Percentiles rank a stretch among this genome's conserved stretches.
Evolutionary conservation across 2,113 vertebrate species (phyloP).

Genomic region (Lasiurus borealis): DNA sequence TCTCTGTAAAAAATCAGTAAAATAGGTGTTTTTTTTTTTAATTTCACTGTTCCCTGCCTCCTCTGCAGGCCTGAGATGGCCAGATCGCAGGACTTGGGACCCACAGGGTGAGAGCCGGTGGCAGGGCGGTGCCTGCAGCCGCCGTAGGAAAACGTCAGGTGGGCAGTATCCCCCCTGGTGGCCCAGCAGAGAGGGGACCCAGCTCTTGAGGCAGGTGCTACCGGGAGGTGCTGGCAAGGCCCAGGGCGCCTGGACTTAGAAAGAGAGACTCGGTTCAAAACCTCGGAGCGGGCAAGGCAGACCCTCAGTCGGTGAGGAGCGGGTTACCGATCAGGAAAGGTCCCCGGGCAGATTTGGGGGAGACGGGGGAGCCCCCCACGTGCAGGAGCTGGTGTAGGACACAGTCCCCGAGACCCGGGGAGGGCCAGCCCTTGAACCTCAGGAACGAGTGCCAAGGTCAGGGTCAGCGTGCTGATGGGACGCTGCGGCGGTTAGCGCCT

Average conservation of each 20-base stretch:
- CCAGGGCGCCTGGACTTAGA: neutral
- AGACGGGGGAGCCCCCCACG: neutral
- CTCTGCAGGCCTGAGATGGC: neutral
- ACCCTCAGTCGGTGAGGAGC: neutral
- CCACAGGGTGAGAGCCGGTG: neutral
- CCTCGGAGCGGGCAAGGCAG: neutral
- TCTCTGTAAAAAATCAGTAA: too few relatives aligned
- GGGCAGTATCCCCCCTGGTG: too few relatives aligned
- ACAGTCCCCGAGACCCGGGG: neutral
- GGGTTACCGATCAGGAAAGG: neutral
- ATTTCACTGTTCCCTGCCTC: neutral
- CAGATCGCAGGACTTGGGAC: neutral
- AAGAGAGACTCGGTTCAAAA: neutral
- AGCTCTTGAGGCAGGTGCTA: neutral
- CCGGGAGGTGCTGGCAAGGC: neutral
- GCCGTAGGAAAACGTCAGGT: too few relatives aligned
- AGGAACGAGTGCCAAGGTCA: slow-evolving; percentile 45
- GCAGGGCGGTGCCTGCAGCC: neutral
- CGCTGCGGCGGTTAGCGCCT: slow-evolving; percentile 55
- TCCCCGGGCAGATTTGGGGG: neutral
- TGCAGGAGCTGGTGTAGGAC: neutral
- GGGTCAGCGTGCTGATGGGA: slow-evolving; percentile 21
- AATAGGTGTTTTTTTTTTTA: too few relatives aligned
- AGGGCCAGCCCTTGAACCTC: neutral
- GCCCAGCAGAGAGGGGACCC: too few relatives aligned